Evolutionary conservation across 2,113 vertebrate species (phyloP), one percentile per base, ranked within the genome.

Genomic region (Aviceda subcristata): DNA sequence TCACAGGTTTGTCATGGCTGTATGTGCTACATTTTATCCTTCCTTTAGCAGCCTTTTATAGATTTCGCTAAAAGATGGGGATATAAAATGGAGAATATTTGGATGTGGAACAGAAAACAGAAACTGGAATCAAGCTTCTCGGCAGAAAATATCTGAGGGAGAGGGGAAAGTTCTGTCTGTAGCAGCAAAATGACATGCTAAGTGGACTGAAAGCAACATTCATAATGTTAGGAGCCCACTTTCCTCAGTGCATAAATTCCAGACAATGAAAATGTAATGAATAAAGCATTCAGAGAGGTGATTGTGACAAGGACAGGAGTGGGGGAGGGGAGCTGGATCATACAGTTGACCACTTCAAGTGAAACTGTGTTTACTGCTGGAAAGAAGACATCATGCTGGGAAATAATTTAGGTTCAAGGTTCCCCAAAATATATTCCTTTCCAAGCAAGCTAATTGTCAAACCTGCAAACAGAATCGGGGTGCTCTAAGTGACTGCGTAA

Each of bases 231-330:
- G 91, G 60, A 97, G 73, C 53, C 68, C 83, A 62, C 86, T 97
- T 82, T 91, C 57, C 43, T 60, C 83, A 55, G 76, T 66, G 83
- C 86, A 85, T 97, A 85, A 96, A 96, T 91, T 92, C 51, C 85
- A 90, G 88, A 83, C 96, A 95, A 72, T 87, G 92, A 94, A 94
- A 94, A 85, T 48, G 69, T 92, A 92, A 94, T 39, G 46, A 94
- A 73, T 91, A 72, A 96, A 94, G 80, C 80, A 81, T 94, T 95
- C 72, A 39, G 48, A 88, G 86, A 96, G 88, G 91, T 94, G 95
- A 85, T 72, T 84, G 80, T 96, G 91, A 97, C 88, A 92, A 92
- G 76, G 91, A 91, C 48, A 56, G 85, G 80, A 45, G 69, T 5
- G 56, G 86, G 41, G 56, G 77, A 91, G 36, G 59, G 80, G 6